A percentile compares a stretch with the other conserved stretches of the same genome.
Conservation (phyloP, 2,113 vertebrate species). For the Coptodon bakossiorum region DNA sequence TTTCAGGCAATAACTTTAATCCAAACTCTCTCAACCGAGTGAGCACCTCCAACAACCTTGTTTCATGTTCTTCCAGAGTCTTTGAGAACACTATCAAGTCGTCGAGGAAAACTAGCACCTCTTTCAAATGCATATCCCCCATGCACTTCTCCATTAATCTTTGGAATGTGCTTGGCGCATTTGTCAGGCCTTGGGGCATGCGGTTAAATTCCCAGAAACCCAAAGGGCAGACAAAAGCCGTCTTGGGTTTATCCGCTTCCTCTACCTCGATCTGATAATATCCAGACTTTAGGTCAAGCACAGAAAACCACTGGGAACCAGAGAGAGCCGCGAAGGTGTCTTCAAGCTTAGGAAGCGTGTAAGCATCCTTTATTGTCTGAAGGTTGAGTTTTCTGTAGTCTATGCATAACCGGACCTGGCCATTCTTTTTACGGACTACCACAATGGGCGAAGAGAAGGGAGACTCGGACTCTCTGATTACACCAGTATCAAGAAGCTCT, state of each 20-base stretch:
- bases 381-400: neutral
- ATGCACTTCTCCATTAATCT: too few relatives aligned
- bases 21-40: neutral
- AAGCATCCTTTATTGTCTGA: neutral
- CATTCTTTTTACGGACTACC: neutral
- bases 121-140: too few relatives aligned
- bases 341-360: neutral
- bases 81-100: neutral
- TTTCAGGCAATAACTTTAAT: neutral
- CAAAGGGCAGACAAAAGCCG: neutral
- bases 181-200: too few relatives aligned
- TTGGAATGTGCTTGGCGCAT: too few relatives aligned
- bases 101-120: too few relatives aligned
- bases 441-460: neutral
- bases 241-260: neutral
- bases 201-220: neutral
- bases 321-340: neutral
- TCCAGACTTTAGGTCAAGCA: neutral
- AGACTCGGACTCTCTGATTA: neutral
- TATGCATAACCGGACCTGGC: neutral
- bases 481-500: neutral
- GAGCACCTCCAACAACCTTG: neutral
- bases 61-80: neutral
- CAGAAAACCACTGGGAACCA: neutral
- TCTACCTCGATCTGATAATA: neutral